A percentile compares a stretch with the other conserved stretches of the same genome.
These are phyloP conservation scores for Sternotherus odoratus DNA, from an alignment of 2,797 vertebrate species.

Conservation along the genomic window DNA sequence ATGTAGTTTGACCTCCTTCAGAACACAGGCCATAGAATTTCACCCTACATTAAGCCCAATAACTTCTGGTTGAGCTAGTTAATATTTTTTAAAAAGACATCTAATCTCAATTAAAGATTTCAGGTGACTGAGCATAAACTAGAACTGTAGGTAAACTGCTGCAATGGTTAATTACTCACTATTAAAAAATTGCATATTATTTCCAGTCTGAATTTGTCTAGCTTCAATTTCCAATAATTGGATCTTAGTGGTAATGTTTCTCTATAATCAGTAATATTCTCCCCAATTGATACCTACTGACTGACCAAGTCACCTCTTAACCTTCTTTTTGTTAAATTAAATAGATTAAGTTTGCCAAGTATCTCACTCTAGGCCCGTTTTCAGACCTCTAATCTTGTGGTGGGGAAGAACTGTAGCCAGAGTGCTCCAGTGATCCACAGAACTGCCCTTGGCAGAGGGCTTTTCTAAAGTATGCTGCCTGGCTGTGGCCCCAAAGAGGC, in stretches of 20 bases:
- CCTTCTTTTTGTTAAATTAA: not conserved
- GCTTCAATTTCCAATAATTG: not conserved
- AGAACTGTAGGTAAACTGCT: rapidly evolving
- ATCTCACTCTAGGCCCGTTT: not conserved
- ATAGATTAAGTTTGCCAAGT: not conserved
- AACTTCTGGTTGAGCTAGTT: not conserved
- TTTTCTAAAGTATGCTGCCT: not conserved
- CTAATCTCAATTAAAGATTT: not conserved
- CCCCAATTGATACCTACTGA: not conserved
- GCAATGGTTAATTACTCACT: not conserved
- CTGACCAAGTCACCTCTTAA: not conserved
- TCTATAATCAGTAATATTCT: not conserved
- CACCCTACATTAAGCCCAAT: not conserved
- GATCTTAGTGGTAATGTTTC: not conserved
- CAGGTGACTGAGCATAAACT: not conserved
- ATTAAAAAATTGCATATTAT: not conserved
- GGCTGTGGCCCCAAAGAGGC: not conserved
- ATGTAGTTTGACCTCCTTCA: not conserved
- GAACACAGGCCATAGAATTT: not conserved
- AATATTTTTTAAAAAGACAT: not conserved
- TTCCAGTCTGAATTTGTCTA: not conserved
- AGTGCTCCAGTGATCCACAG: not conserved
- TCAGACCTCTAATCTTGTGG: not conserved
- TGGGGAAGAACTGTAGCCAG: not conserved
- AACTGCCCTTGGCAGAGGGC: not conserved